Conservation (phyloP, 1,140 invertebrate genomes). For the Drosophila sproati region DNA sequence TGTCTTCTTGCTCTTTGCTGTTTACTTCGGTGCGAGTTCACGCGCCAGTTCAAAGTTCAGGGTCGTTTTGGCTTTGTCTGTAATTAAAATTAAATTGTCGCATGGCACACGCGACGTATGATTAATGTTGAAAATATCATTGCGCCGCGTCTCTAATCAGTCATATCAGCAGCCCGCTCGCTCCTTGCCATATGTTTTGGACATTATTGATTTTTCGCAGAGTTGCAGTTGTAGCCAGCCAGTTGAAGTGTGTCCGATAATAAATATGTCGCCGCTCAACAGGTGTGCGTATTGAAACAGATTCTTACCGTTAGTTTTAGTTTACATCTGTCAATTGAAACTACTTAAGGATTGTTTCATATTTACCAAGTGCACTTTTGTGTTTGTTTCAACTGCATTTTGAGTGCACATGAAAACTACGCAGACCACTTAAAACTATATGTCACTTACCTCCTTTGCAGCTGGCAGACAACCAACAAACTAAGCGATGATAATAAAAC, state of each 20-base stretch:
- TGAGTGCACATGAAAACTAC: neutral
- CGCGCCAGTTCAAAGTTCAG: conserved; percentile 65
- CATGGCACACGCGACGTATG: conserved; percentile 74
- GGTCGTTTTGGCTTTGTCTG: conserved; percentile 54
- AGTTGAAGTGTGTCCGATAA: neutral
- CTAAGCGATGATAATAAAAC: conserved; percentile 39
- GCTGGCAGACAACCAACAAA: conserved; percentile 22
- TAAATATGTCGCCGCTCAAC: neutral
- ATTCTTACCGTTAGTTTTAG: neutral
- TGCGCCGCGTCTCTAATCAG: conserved; percentile 34
- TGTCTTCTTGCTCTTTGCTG: conserved; percentile 14
- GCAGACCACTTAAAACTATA: neutral
- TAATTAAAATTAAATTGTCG: conserved; percentile 51
- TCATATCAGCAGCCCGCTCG: conserved; percentile 38
- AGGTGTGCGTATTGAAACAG: neutral
- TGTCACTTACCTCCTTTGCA: conserved; percentile 26
- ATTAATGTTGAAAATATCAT: conserved; percentile 51
- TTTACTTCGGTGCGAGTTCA: conserved; percentile 54
- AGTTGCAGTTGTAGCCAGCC: conserved; percentile 3
- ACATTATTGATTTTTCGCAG: conserved; percentile 71
- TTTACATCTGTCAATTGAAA: neutral
- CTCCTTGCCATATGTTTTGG: conserved; percentile 57
- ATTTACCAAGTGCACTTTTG: neutral
- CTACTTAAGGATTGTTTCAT: neutral
- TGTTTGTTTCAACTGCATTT: neutral